Base-by-base conservation (phyloP, 2,113 vertebrate species). In the Synchiropus splendidus region DNA sequence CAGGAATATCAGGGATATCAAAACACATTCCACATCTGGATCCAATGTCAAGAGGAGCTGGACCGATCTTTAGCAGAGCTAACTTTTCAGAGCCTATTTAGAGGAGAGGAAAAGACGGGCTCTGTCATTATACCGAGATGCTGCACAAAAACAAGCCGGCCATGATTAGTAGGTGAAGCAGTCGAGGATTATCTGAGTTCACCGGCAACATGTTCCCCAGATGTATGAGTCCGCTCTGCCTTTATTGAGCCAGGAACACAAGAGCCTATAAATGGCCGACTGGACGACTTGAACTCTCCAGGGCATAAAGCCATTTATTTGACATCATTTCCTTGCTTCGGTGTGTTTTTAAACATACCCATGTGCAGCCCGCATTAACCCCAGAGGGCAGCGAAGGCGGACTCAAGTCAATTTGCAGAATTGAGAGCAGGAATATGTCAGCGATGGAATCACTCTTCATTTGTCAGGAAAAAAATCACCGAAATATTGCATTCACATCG, bases 1-100 rank as follows among this genome's bases (percentile, higher is more conserved):
- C 48, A 61, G 70, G 77, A 84, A 83, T 83, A 80, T 83, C 72
- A 70, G 54, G 57, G 77, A 82, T 74, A 85, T 80, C 76, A 78
- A 58, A 62, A 58, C 63, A 62, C 75, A 79, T 83, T 82, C 78
- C 76, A 80, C 80, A 82, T 84, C 79, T 86, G 83, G 77, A 79
- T 54, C 47, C 64, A 70, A 74, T 79, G 75, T 74, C 64, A 57
- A 46, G 46, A 67, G 52, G 39, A 39, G 54, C 42, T 27, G 21
- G 21, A 27, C 8, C 4, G 8, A 27, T 27, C 21, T 27, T 27
- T 4, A 27, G 21, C 47, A 63, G 64, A 67, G 62, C 45, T 11
- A 48, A 54, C 40, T 45, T 66, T 64, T 45, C 63, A 5, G n/a
- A n/a, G n/a, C n/a, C 9, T 45, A 32, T 45, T 12, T 11, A 18